Conservation (phyloP, 1,140 invertebrate species). For the Pseudomyrmex concolor region DNA sequence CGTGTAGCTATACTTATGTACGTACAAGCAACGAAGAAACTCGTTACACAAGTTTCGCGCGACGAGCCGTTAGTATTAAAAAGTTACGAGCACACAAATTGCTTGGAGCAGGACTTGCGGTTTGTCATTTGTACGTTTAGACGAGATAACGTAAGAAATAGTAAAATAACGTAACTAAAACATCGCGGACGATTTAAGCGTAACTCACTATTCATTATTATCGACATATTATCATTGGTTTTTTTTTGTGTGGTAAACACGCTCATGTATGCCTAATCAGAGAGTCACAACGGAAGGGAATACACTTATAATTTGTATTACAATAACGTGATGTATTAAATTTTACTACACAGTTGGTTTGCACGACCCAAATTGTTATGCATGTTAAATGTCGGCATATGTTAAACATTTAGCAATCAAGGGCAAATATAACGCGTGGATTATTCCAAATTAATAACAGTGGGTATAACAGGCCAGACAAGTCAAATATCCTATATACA, state of each 20-base stretch:
- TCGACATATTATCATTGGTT: not conserved
- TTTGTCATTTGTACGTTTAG: not conserved
- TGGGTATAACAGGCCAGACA: not conserved
- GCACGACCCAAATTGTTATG: not conserved
- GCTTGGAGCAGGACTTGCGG: not conserved
- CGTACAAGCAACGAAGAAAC: not conserved
- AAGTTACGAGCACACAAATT: not conserved
- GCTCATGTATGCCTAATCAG: not conserved
- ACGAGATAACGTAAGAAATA: not conserved
- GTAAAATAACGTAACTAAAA: not conserved
- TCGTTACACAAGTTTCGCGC: not conserved
- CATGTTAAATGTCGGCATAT: not conserved
- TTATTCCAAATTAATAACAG: slow-evolving; percentile 16
- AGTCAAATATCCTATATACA: not conserved
- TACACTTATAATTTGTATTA: not conserved
- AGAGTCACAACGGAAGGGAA: not conserved
- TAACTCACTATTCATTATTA: not conserved
- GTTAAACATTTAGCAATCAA: slow-evolving; percentile 4
- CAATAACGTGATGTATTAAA: slow-evolving; percentile 11
- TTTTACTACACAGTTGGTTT: not conserved
- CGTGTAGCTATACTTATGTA: not conserved
- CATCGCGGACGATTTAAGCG: not conserved
- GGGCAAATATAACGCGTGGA: not conserved
- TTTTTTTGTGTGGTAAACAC: not conserved
- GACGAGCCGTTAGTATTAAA: not conserved